Conservation (phyloP, 2,797 vertebrate genomes). For the Acanthiza pusilla region DNA sequence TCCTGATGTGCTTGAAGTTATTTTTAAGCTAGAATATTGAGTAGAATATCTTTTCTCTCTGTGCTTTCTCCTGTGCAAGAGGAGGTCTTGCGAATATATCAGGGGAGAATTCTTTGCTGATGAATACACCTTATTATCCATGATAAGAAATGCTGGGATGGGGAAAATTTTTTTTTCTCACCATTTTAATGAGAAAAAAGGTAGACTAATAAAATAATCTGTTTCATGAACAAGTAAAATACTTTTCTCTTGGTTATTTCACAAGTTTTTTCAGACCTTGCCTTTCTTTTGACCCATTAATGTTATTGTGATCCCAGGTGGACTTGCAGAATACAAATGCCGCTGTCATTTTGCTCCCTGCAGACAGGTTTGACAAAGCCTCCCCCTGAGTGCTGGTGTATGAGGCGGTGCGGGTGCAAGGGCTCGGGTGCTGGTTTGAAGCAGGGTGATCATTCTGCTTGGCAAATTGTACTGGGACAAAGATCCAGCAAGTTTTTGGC, state of each 20-base stretch:
- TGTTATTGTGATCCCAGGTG: not conserved
- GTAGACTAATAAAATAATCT: not conserved
- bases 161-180: not conserved
- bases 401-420: accelerated
- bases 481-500: not conserved
- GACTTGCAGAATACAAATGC: not conserved
- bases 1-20: not conserved
- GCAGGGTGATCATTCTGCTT: not conserved
- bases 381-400: accelerated
- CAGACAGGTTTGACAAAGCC: not conserved
- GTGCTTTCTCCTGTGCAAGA: not conserved
- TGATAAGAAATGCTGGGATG: not conserved
- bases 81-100: not conserved
- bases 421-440: not conserved
- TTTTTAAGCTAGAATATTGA: not conserved
- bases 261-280: not conserved
- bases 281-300: not conserved
- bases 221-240: not conserved
- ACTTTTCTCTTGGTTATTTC: not conserved
- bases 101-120: not conserved
- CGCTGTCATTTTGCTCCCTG: not conserved
- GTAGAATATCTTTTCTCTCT: not conserved
- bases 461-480: not conserved
- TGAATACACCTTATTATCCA: not conserved
- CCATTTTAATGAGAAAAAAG: not conserved